A percentile compares a stretch with the other conserved stretches of the same genome.
Conservation (phyloP, 2,797 vertebrate genomes). For the Leuciscus waleckii region DNA sequence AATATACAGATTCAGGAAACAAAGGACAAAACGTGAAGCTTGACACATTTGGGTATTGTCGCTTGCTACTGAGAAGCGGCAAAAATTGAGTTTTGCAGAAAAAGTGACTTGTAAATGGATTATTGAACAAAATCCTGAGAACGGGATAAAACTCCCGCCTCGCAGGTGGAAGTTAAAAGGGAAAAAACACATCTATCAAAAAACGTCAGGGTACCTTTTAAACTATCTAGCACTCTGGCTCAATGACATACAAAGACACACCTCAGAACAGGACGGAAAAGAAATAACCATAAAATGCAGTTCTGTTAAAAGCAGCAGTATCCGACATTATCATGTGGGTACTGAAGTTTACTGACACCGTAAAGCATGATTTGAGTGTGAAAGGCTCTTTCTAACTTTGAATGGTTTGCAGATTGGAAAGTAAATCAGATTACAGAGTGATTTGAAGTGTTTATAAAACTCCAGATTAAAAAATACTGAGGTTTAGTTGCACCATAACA, state of each 20-base stretch:
- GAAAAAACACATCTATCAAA: constrained; percentile 50
- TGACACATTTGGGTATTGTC: constrained; percentile 63
- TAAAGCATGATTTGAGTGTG: constrained; percentile 3
- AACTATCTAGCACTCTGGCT: constrained; percentile 31
- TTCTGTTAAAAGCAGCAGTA: constrained; percentile 34
- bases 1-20: constrained; percentile 1
- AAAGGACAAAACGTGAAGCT: constrained; percentile 50
- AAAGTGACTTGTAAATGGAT: constrained; percentile 57
- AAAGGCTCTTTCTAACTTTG: not conserved
- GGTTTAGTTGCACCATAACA: not conserved
- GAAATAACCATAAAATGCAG: constrained; percentile 14
- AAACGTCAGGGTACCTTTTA: constrained; percentile 48
- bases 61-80: constrained; percentile 56
- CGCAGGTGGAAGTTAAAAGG: constrained; percentile 37
- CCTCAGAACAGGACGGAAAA: constrained; percentile 10
- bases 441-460: not conserved
- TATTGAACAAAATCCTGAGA: constrained; percentile 49
- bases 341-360: constrained; percentile 25
- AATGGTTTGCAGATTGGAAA: constrained; percentile 39
- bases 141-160: constrained; percentile 7
- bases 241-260: constrained; percentile 30
- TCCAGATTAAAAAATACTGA: not conserved
- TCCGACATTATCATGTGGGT: constrained; percentile 18
- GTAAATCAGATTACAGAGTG: constrained; percentile 5
- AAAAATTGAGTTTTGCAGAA: constrained; percentile 42